Conservation (phyloP, 2,113 vertebrate species). For the Eretmochelys imbricata region DNA sequence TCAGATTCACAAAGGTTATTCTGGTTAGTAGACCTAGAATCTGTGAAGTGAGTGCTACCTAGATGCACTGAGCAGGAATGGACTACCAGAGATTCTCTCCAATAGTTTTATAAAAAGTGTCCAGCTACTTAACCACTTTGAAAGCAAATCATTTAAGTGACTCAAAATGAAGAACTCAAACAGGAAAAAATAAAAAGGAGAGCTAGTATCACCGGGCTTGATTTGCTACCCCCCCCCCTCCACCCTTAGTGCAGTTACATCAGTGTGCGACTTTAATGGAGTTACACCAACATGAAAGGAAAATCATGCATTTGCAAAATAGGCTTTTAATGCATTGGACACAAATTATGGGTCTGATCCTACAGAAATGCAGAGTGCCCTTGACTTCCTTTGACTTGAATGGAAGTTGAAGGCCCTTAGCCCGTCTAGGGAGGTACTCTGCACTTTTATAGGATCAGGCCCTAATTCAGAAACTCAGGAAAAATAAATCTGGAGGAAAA, state of each 20-base stretch:
- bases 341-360: neutral
- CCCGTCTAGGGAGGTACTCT: neutral
- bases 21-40: rapidly evolving
- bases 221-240: neutral
- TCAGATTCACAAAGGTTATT: neutral
- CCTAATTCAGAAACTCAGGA: neutral
- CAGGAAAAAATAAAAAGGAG: neutral
- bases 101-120: neutral
- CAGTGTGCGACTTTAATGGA: neutral
- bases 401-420: neutral
- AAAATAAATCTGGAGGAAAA: neutral
- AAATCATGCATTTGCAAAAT: neutral
- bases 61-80: neutral
- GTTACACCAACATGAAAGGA: neutral
- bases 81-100: neutral
- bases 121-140: neutral
- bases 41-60: neutral
- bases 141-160: neutral
- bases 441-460: neutral
- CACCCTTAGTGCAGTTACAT: neutral
- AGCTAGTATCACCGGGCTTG: neutral
- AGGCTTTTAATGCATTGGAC: neutral
- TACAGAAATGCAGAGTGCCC: neutral
- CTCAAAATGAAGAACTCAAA: neutral
- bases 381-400: neutral